Base-by-base conservation (phyloP, 2,797 vertebrate species). In the Anomalospiza imberbis region DNA sequence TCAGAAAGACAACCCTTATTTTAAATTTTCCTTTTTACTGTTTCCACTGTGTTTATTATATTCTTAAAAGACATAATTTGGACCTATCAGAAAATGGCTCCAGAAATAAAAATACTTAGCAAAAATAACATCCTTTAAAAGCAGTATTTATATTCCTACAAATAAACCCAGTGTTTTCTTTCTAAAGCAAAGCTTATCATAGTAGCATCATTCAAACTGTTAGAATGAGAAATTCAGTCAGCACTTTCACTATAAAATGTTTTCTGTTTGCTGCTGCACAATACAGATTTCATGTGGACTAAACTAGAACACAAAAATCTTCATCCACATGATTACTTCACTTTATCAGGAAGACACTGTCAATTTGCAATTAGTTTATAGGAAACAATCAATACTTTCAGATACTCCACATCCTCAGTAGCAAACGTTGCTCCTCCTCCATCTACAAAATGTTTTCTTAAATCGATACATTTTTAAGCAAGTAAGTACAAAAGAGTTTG, bases 261-360 rank as follows among this genome's bases (percentile, higher is more conserved):
- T 89, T 95, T 94, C 85, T 92, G 72, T 90, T 94, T 81, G 57
- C 68, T 67, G 89, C 58, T 91, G 91, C 58, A 83, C 77, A 97
- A 88, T 55, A 92, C 44, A 73, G 78, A 93, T 78, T 72, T 89
- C 26, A 93, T 22, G 1, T 7, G 17, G 48, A 84, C 79, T 86
- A 51, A 66, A 88, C 58, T 26, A 65, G 62, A 93, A 78, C 53
- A 86, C 21, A 84, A 78, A 91, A 89, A 51, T 62, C 44, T 78
- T 78, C 70, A 85, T 53, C 66, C 47, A 77, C 2, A 1, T 18
- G 47, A 88, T 73, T 75, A 91, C 26, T 71, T 89, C 29, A 74
- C 83, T 71, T 81, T 72, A 83, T 53, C 80, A 88, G 63, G 53
- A 96, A 89, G 62, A 90, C 1, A 1, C 16, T 62, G 85, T 54